Percentiles rank a stretch among this genome's conserved stretches.
Evolutionary conservation across 2,797 vertebrate genomes (phyloP).

Genomic region (Luscinia megarhynchos): DNA sequence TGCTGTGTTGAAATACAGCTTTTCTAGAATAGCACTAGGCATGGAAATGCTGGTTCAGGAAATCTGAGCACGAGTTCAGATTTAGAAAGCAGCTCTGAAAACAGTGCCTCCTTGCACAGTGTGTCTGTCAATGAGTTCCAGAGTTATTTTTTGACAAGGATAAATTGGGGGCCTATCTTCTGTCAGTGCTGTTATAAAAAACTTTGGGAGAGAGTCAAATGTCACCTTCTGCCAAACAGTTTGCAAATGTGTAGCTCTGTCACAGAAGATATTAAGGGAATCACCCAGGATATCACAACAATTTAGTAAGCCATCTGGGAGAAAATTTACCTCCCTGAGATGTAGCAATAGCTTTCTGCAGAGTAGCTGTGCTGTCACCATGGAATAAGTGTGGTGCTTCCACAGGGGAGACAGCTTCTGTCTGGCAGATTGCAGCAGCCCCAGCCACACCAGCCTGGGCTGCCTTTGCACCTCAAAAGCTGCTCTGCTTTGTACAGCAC

Average conservation of each 20-base stretch:
- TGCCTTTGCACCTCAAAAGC: neutral
- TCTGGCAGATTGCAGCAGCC: accelerated
- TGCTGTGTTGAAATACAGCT: neutral
- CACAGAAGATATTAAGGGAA: conserved; percentile 38
- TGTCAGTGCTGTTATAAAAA: neutral
- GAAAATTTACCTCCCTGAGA: neutral
- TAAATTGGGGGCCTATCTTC: neutral
- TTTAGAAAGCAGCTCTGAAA: conserved; percentile 45
- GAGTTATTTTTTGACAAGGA: neutral
- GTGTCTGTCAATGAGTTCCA: neutral
- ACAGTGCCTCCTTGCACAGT: neutral
- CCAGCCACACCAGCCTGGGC: neutral
- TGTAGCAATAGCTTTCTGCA: neutral
- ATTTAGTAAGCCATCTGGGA: neutral
- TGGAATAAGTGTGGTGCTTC: neutral
- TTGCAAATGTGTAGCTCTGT: neutral
- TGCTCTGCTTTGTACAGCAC: neutral
- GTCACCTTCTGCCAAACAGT: conserved; percentile 36
- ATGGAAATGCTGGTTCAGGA: conserved; percentile 35
- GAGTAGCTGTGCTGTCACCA: neutral
- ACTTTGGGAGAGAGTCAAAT: conserved; percentile 1
- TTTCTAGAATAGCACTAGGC: neutral
- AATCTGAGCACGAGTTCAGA: neutral
- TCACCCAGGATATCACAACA: neutral
- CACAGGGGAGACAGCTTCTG: neutral